Evolutionary conservation across 2,113 vertebrate species (phyloP).

Genomic region (Caretta caretta): DNA sequence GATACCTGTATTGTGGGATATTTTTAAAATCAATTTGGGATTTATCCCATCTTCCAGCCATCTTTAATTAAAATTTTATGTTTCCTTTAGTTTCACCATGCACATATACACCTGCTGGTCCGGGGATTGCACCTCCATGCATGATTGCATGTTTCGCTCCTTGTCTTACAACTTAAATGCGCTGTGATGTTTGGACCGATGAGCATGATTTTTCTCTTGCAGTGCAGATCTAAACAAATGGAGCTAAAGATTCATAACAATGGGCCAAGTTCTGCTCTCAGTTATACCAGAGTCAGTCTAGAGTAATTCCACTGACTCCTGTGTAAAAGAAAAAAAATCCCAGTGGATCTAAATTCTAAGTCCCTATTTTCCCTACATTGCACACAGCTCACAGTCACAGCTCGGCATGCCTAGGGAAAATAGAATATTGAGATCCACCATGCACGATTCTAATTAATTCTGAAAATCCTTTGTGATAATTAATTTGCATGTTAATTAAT

Average conservation of each 20-base stretch:
- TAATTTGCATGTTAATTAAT: not conserved
- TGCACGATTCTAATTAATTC: not conserved
- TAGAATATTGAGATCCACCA: not conserved
- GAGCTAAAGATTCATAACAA: not conserved
- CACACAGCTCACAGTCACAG: not conserved
- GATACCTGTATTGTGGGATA: not conserved
- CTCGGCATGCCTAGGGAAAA: not conserved
- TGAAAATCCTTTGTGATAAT: not conserved
- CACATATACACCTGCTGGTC: not conserved
- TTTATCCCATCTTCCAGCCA: slow-evolving; percentile 26
- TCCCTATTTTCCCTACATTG: not conserved
- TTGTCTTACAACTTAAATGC: not conserved
- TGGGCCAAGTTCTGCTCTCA: slow-evolving; percentile 11
- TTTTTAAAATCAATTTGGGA: not conserved
- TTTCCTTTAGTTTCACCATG: slow-evolving; percentile 15
- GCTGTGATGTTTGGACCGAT: not conserved
- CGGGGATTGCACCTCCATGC: not conserved
- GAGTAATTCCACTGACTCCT: not conserved
- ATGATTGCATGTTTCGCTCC: not conserved
- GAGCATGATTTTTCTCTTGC: not conserved
- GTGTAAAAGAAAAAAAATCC: not conserved
- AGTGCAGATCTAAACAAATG: not conserved
- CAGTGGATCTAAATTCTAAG: not conserved
- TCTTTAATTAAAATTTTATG: not conserved
- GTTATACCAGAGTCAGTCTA: not conserved